These are phyloP conservation scores for Notospermus geniculatus DNA, from an alignment of 1,140 invertebrate genomes.

Conservation along the genomic window DNA sequence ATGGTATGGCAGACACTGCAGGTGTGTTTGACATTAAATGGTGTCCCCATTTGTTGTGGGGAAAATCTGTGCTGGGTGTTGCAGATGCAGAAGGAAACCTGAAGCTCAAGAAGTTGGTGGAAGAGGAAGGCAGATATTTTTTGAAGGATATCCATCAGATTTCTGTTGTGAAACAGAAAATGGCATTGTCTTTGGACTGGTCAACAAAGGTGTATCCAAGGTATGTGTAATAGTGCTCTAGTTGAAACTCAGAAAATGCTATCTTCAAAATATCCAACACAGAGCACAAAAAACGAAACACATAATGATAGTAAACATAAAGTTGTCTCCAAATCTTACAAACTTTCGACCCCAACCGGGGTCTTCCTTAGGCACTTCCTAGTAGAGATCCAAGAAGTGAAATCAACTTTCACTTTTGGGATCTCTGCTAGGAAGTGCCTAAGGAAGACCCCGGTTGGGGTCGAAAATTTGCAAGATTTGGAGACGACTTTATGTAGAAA, in stretches of 20 bases:
- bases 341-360: no score
- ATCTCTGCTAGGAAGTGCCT: no score
- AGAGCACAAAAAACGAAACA: no score
- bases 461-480: no score
- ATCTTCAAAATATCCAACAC: no score
- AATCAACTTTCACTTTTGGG: no score
- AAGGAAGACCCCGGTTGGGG: no score
- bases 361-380: no score
- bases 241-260: neutral
- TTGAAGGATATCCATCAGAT: slow-evolving; percentile 1
- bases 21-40: slow-evolving; percentile 81
- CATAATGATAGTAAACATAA: no score
- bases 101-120: slow-evolving; percentile 59
- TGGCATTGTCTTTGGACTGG: slow-evolving; percentile 76
- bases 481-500: no score
- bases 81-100: slow-evolving; percentile 66
- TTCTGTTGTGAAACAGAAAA: slow-evolving; percentile 31
- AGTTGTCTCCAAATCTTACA: no score
- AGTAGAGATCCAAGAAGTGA: no score
- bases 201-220: slow-evolving; percentile 47
- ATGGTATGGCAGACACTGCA: slow-evolving; percentile 51
- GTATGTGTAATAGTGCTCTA: slow-evolving; percentile 9
- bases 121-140: slow-evolving; percentile 2
- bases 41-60: slow-evolving; percentile 59
- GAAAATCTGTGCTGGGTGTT: slow-evolving; percentile 61